phyloP scores from a whole-genome alignment of 1,140 invertebrate species.

The Halictus rubicundus region DNA sequence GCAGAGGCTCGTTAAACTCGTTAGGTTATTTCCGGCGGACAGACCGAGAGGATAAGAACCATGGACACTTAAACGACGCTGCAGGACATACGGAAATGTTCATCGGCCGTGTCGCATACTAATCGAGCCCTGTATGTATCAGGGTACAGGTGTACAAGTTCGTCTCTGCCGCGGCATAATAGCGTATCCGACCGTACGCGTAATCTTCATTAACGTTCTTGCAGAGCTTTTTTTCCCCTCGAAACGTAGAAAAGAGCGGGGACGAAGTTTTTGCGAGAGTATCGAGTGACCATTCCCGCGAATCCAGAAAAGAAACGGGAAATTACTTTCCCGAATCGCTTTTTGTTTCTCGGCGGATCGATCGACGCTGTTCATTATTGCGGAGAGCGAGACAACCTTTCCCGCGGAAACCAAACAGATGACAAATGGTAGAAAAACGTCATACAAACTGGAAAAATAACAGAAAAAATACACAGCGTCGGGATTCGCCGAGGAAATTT shows the following conservation, averaged over 20 bases:
- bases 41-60: background rate
- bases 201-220: slow-evolving; percentile 51
- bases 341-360: no score
- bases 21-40: background rate
- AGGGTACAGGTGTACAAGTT: background rate
- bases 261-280: no score
- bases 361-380: no score
- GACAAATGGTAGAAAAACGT: no score
- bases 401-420: no score
- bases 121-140: background rate
- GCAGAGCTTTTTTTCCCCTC: background rate
- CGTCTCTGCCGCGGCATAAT: background rate
- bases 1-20: background rate
- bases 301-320: background rate
- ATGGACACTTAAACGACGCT: background rate
- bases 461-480: no score
- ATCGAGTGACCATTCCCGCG: background rate
- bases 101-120: background rate
- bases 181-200: slow-evolving; percentile 3
- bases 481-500: background rate
- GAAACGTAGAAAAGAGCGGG: background rate
- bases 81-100: background rate
- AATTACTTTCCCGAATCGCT: no score
- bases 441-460: no score
- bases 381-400: no score